Percentiles rank a stretch among this genome's conserved stretches.
phyloP scores from a whole-genome alignment of 2,113 vertebrate genomes.

The zebrafish (Danio rerio) region GRCz12tu NC_133191.1:738501-739000 shows the following conservation, averaged over 20 bases:
- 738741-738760: conserved; percentile 52
- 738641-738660: conserved; percentile 83
- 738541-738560: conserved; percentile 82
- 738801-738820: conserved; percentile 55
- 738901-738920: conserved; percentile 84
- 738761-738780: conserved; percentile 59
- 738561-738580: conserved; percentile 91
- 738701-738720: conserved; percentile 67
- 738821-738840: conserved; percentile 26
- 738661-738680: conserved; percentile 79
- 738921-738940: conserved; percentile 80
- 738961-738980: conserved; percentile 80
- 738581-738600: conserved; percentile 74
- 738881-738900: conserved; percentile 83
- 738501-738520: conserved; percentile 91
- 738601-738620: conserved; percentile 54
- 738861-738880: conserved; percentile 66
- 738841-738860: conserved; percentile 54
- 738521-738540: conserved; percentile 94
- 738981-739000: conserved; percentile 80
- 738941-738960: conserved; percentile 77
- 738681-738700: conserved; percentile 75
- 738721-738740: conserved; percentile 61
- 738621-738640: conserved; percentile 71
- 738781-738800: conserved; percentile 54